These are phyloP conservation scores for Trichomalopsis sarcophagae DNA, from an alignment of 1,140 invertebrate species.

Conservation along the genomic window DNA sequence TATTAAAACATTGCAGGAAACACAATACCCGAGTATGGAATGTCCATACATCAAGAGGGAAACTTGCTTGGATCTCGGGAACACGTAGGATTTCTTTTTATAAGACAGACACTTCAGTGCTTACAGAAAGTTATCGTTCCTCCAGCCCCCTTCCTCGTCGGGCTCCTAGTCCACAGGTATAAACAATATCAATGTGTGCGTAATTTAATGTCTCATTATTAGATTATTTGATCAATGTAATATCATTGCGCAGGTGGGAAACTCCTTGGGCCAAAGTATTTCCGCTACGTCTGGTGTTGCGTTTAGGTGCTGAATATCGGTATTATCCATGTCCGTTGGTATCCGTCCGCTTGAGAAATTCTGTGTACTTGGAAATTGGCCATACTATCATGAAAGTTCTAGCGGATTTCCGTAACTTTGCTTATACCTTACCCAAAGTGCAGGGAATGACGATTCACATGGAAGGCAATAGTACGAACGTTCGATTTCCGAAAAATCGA, in stretches of 20 bases:
- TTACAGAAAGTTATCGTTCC: conserved; percentile 86
- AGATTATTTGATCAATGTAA: not conserved
- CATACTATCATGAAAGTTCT: conserved; percentile 93
- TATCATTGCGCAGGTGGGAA: conserved; percentile 79
- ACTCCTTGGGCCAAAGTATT: conserved; percentile 92
- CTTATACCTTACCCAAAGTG: conserved; percentile 88
- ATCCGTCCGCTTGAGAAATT: conserved; percentile 85
- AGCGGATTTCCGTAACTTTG: conserved; percentile 91
- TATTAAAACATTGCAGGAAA: conserved; percentile 76
- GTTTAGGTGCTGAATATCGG: conserved; percentile 90
- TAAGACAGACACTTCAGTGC: conserved; percentile 89
- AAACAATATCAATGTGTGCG: conserved; percentile 49
- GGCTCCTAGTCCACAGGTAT: conserved; percentile 87
- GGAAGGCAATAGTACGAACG: conserved; percentile 87
- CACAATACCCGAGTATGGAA: conserved; percentile 84
- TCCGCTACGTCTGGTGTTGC: conserved; percentile 84
- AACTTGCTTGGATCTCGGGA: conserved; percentile 87
- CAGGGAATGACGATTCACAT: conserved; percentile 88
- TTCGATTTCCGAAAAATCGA: conserved; percentile 87
- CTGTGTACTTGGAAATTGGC: conserved; percentile 91
- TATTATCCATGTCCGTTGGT: conserved; percentile 92
- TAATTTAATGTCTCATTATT: not conserved
- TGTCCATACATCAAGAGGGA: conserved; percentile 78
- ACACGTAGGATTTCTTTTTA: conserved; percentile 90
- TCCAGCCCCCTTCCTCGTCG: conserved; percentile 86